These are phyloP conservation scores for Maccullochella peelii DNA, from an alignment of 2,113 vertebrate species.

Conservation along the genomic window DNA sequence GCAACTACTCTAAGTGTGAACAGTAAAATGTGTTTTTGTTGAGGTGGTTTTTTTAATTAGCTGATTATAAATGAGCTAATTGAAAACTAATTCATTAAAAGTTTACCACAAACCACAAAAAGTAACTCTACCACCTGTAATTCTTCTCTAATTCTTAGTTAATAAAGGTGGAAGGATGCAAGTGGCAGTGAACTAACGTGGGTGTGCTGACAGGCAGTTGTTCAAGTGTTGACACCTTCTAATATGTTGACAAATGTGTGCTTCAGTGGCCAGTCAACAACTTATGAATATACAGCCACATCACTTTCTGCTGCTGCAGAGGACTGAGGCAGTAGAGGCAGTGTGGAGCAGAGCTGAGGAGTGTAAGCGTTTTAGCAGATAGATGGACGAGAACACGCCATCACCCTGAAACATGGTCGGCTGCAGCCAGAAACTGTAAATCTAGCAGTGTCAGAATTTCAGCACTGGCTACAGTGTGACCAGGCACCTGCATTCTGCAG, in stretches of 20 bases:
- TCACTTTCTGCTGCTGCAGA: constrained; percentile 51
- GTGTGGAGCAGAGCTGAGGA: constrained; percentile 51
- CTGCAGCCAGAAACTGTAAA: constrained; percentile 77
- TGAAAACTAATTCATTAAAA: constrained; percentile 20
- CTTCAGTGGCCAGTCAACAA: constrained; percentile 82
- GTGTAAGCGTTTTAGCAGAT: constrained; percentile 78
- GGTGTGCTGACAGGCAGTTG: constrained; percentile 67
- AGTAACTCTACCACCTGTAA: constrained; percentile 16
- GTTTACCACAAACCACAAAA: constrained; percentile 33
- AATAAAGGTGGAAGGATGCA: constrained; percentile 40
- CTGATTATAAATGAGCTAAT: constrained; percentile 20
- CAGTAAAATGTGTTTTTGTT: not conserved
- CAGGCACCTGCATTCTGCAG: constrained; percentile 68
- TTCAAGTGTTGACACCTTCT: constrained; percentile 81
- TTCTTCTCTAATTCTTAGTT: constrained; percentile 39
- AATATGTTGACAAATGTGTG: constrained; percentile 84
- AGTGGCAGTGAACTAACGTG: constrained; percentile 48
- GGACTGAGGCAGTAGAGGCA: constrained; percentile 57
- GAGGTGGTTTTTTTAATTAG: constrained; percentile 3
- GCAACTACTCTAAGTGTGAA: not conserved
- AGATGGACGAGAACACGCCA: constrained; percentile 72
- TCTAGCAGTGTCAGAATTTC: constrained; percentile 71
- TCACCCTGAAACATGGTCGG: constrained; percentile 76
- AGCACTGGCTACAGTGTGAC: constrained; percentile 63
- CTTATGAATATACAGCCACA: constrained; percentile 79